Evolutionary conservation across 2,797 vertebrate species (phyloP).

Genomic region (Pseudochaenichthys georgianus): DNA sequence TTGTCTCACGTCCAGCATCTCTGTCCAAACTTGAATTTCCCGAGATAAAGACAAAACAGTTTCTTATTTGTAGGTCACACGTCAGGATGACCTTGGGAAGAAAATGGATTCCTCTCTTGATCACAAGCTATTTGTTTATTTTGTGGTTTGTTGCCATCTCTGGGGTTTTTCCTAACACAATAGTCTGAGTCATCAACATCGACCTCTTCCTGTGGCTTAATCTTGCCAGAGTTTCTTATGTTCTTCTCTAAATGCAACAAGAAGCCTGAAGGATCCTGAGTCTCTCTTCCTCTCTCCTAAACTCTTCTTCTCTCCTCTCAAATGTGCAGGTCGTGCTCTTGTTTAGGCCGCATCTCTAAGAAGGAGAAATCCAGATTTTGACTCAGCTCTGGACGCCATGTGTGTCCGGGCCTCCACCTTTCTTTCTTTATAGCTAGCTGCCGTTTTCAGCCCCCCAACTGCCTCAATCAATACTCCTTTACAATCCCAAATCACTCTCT

Average conservation of each 20-base stretch:
- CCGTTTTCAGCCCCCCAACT: constrained; percentile 3
- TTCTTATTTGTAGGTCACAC: constrained; percentile 37
- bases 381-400: constrained; percentile 75
- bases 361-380: constrained; percentile 75
- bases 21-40: constrained; percentile 35
- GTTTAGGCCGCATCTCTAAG: constrained; percentile 75
- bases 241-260: constrained; percentile 17
- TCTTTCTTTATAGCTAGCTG: too few relatives aligned
- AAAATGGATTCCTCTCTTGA: constrained; percentile 34
- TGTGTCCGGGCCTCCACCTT: constrained; percentile 20
- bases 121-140: constrained; percentile 16
- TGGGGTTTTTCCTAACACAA: constrained; percentile 32
- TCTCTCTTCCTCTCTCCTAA: constrained; percentile 21
- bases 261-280: constrained; percentile 39
- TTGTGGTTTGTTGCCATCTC: constrained; percentile 27
- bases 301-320: constrained; percentile 30
- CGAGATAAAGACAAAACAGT: constrained; percentile 42
- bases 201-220: constrained; percentile 29
- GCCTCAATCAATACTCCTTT: constrained; percentile 36
- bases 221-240: constrained; percentile 22
- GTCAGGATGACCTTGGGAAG: constrained; percentile 17
- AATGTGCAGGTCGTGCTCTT: constrained; percentile 59
- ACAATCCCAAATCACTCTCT: constrained; percentile 9
- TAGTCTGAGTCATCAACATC: constrained; percentile 47
- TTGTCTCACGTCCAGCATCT: constrained; percentile 25